Evolutionary conservation across 2,888 invertebrate genomes (phyloP).

Genomic region (Tanypteryx hageni): DNA sequence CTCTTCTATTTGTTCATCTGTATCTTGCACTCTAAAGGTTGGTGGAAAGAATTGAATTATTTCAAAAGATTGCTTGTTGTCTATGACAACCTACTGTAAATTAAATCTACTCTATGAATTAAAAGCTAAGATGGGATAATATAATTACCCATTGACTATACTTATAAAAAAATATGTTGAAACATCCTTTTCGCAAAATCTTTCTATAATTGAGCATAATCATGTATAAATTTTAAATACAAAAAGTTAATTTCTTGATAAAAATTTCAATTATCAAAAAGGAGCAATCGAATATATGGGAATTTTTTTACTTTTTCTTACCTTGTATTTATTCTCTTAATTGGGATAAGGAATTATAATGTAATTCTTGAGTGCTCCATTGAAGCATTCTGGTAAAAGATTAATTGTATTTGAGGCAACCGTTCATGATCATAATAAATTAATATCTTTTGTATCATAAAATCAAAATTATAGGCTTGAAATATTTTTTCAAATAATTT

Average conservation of each 20-base stretch:
- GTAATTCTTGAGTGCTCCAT: too few relatives aligned
- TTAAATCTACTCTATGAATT: conserved; percentile 36
- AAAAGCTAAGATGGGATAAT: conserved; percentile 26
- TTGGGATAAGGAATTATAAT: too few relatives aligned
- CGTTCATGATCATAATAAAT: too few relatives aligned
- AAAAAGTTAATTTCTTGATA: not conserved
- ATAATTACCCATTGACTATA: not conserved
- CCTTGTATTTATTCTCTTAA: too few relatives aligned
- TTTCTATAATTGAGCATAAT: conserved; percentile 18
- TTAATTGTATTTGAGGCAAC: too few relatives aligned
- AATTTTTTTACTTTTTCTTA: not conserved
- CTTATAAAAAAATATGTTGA: not conserved
- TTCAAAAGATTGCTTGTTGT: conserved; percentile 57
- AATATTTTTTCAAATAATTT: too few relatives aligned
- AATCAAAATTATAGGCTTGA: too few relatives aligned
- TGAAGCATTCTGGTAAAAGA: too few relatives aligned
- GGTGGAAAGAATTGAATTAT: conserved; percentile 37
- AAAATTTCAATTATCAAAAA: conserved; percentile 33
- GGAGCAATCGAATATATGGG: not conserved
- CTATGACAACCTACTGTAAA: conserved; percentile 58
- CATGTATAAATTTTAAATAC: not conserved
- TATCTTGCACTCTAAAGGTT: not conserved
- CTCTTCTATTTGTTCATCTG: conserved; percentile 1
- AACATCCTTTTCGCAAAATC: not conserved
- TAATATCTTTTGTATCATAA: too few relatives aligned